Conservation (phyloP, 2,113 vertebrate species). For the Cinclus cinclus region DNA sequence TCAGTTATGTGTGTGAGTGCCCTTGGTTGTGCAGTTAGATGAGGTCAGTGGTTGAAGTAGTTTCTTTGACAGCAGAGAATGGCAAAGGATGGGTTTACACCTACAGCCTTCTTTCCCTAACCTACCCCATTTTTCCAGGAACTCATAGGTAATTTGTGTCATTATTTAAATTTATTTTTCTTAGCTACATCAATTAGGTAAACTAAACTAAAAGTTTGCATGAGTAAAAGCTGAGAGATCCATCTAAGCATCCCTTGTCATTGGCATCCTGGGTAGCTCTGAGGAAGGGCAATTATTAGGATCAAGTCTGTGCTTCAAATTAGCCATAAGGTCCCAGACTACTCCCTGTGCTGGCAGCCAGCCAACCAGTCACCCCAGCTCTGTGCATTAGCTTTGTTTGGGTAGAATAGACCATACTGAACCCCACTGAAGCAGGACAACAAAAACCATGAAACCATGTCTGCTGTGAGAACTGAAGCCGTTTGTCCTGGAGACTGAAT, state of each 20-base stretch:
- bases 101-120: neutral
- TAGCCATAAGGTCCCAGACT: neutral
- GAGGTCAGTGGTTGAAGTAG: neutral
- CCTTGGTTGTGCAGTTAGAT: neutral
- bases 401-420: neutral
- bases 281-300: neutral
- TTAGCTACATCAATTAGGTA: neutral
- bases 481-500: neutral
- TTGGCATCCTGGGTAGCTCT: neutral
- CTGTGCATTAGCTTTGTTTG: neutral
- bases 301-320: neutral
- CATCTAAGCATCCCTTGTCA: neutral
- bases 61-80: neutral
- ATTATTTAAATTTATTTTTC: neutral
- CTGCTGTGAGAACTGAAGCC: neutral
- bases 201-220: neutral
- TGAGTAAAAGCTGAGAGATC: neutral
- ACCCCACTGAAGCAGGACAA: neutral
- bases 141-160: neutral
- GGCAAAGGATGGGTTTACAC: neutral
- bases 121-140: neutral
- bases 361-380: neutral
- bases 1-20: neutral
- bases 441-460: neutral
- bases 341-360: neutral